These are phyloP conservation scores for Agrotis exclamationis DNA, from an alignment of 2,888 invertebrate species.

Conservation along the genomic window DNA sequence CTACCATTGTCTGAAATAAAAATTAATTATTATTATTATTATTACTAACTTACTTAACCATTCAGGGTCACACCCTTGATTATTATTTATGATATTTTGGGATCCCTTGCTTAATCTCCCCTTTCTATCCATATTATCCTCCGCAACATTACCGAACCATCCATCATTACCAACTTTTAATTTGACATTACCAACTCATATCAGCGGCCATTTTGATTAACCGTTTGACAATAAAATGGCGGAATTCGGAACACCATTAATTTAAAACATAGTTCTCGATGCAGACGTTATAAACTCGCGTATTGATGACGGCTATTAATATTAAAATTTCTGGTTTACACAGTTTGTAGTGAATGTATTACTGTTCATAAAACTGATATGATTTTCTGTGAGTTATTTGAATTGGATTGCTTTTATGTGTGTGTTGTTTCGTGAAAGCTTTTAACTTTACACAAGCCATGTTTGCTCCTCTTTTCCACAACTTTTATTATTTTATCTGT, in stretches of 20 bases:
- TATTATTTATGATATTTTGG: slow-evolving; percentile 45
- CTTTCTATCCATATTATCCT: slow-evolving; percentile 5
- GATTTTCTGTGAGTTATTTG: slow-evolving; percentile 26
- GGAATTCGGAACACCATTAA: slow-evolving; percentile 50
- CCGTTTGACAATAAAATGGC: slow-evolving; percentile 33
- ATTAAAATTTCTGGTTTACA: slow-evolving; percentile 58
- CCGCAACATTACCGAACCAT: slow-evolving; percentile 12
- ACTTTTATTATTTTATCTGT: no score
- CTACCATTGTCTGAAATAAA: no score
- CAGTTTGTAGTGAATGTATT: slow-evolving; percentile 20
- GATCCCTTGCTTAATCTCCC: slow-evolving; percentile 39
- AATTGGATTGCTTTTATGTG: slow-evolving; percentile 17
- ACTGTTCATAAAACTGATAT: slow-evolving; percentile 50
- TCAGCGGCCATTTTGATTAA: slow-evolving; percentile 31
- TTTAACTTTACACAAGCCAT: background rate
- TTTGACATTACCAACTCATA: slow-evolving; percentile 38
- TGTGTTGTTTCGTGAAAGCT: slow-evolving; percentile 4
- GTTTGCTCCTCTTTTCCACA: background rate
- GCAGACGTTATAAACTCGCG: slow-evolving; percentile 34
- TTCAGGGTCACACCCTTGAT: slow-evolving; percentile 24
- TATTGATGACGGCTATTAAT: slow-evolving; percentile 61
- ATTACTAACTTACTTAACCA: slow-evolving; percentile 13
- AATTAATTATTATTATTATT: no score
- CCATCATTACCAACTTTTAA: slow-evolving; percentile 41
- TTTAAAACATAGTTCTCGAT: slow-evolving; percentile 53